Conservation (phyloP, 2,797 vertebrate species). For the Valencia hispanica region DNA sequence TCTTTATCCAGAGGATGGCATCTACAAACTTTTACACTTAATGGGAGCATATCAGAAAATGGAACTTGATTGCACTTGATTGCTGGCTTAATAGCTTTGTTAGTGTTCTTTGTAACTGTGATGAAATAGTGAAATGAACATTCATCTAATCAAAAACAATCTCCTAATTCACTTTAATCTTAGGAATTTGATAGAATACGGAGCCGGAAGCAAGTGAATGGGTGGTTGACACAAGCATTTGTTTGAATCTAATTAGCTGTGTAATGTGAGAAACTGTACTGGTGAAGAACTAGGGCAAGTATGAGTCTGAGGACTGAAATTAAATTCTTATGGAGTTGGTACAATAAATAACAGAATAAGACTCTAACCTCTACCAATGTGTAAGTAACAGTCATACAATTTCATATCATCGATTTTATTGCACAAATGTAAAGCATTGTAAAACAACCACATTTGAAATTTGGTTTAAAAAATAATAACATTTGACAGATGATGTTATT, state of each 20-base stretch:
- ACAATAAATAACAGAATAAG: conserved; percentile 38
- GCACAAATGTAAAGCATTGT: background rate
- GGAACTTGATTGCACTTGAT: conserved; percentile 59
- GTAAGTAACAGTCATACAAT: conserved; percentile 6
- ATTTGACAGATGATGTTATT: background rate
- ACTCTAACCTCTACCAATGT: conserved; percentile 1
- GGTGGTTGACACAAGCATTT: conserved; percentile 58
- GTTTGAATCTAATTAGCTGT: conserved; percentile 69
- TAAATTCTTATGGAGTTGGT: conserved; percentile 34
- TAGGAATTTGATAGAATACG: conserved; percentile 64
- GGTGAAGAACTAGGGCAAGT: conserved; percentile 58
- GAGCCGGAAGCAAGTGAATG: conserved; percentile 52
- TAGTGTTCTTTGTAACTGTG: conserved; percentile 64
- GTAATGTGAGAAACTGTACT: conserved; percentile 66
- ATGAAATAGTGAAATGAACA: conserved; percentile 66
- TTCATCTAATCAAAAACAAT: conserved; percentile 74
- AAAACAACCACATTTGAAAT: background rate
- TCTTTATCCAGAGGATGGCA: conserved; percentile 17
- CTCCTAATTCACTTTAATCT: conserved; percentile 71
- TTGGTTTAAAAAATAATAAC: background rate
- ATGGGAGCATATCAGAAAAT: conserved; percentile 57
- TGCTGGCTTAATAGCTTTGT: conserved; percentile 62
- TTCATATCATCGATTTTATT: background rate
- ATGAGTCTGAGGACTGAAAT: conserved; percentile 46
- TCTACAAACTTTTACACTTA: conserved; percentile 50